phyloP scores from a whole-genome alignment of 2,113 vertebrate species.

The Bos indicus region DNA sequence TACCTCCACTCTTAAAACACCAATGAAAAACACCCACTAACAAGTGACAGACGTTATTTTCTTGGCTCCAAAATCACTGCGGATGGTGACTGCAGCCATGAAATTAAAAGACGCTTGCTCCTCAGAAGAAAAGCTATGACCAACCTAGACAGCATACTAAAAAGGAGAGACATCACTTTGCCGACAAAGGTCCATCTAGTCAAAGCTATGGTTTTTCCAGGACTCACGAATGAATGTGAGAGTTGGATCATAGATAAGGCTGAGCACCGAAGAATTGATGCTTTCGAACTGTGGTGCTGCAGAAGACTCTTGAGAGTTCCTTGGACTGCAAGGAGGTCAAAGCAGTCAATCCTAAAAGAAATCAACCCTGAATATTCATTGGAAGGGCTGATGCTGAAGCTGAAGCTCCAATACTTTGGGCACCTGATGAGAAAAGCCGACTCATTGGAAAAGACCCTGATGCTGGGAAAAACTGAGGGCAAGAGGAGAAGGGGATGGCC shows the following conservation, averaged over 20 bases:
- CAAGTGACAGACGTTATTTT: background rate
- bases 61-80: background rate
- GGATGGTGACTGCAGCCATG: background rate
- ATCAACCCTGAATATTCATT: background rate
- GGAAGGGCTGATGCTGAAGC: background rate
- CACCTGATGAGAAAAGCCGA: background rate
- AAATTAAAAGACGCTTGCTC: background rate
- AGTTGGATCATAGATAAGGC: background rate
- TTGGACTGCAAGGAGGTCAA: background rate
- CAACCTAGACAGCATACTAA: background rate
- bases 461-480: background rate
- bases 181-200: background rate
- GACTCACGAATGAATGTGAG: background rate
- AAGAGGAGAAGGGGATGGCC: background rate
- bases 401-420: background rate
- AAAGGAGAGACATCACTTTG: background rate
- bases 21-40: background rate
- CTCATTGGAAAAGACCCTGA: background rate
- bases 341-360: background rate
- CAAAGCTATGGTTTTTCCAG: background rate
- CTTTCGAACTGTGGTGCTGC: background rate
- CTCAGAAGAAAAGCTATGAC: background rate
- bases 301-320: background rate
- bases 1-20: background rate
- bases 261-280: background rate